These are phyloP conservation scores for Zapornia atra DNA, from an alignment of 2,113 vertebrate species.

Conservation along the genomic window DNA sequence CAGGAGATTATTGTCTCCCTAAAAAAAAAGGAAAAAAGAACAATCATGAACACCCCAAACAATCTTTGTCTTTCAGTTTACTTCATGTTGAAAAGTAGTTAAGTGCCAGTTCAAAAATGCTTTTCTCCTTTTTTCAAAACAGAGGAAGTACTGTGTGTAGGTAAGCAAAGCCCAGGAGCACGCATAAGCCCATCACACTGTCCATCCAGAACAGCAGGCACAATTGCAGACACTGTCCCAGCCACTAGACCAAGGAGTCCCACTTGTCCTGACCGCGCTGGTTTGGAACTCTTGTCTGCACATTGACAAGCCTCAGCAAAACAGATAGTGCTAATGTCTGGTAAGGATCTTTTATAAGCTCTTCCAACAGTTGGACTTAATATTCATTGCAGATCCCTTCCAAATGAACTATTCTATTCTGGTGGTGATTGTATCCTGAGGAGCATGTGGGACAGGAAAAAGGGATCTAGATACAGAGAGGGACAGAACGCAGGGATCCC, in stretches of 20 bases:
- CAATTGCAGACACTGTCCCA: neutral
- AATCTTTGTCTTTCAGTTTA: neutral
- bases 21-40: neutral
- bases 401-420: neutral
- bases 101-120: neutral
- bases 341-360: neutral
- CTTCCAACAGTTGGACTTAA: neutral
- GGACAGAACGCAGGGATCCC: neutral
- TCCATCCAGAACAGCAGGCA: too few relatives aligned
- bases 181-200: neutral
- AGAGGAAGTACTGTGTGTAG: neutral
- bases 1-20: constrained; percentile 78
- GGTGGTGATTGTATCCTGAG: neutral
- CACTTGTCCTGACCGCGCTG: neutral
- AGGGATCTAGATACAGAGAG: neutral
- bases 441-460: neutral
- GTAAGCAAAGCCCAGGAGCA: neutral
- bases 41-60: neutral
- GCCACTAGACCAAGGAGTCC: too few relatives aligned
- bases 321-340: neutral
- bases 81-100: neutral
- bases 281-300: neutral
- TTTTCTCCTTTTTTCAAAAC: neutral
- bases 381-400: neutral
- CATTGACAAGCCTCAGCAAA: neutral